Percentiles rank a stretch among this genome's conserved stretches.
Conservation (phyloP, 2,888 invertebrate genomes). For the Limnephilus marmoratus region DNA sequence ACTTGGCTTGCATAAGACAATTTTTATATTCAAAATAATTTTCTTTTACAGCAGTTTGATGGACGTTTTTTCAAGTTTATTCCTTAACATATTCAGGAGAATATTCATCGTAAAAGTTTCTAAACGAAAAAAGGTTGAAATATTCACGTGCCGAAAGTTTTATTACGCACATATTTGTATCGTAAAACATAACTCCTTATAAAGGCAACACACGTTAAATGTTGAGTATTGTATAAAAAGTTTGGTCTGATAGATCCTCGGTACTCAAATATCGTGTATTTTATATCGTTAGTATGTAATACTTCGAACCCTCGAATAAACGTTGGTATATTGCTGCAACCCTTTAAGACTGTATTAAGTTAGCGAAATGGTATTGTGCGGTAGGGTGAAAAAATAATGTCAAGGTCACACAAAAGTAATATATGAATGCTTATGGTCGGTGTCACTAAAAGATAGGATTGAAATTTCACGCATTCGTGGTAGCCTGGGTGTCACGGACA, state of each 20-base stretch:
- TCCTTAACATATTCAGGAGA: slow-evolving; percentile 17
- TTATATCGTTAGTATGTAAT: neutral
- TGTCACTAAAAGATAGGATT: no score
- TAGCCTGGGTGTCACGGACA: no score
- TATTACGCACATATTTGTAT: slow-evolving; percentile 24
- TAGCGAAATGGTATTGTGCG: no score
- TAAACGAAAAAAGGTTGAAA: slow-evolving; percentile 23
- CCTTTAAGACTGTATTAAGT: no score
- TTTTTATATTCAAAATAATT: slow-evolving; percentile 18
- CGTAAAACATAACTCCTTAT: slow-evolving; percentile 7
- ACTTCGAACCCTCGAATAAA: neutral
- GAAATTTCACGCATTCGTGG: no score
- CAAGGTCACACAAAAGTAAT: no score
- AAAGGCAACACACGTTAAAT: slow-evolving; percentile 16
- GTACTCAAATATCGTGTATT: neutral
- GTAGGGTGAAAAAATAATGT: no score
- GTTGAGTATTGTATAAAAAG: slow-evolving; percentile 14
- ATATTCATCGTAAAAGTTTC: slow-evolving; percentile 35
- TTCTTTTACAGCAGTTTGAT: slow-evolving; percentile 17
- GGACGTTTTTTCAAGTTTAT: slow-evolving; percentile 15
- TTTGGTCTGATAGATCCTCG: neutral
- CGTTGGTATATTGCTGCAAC: neutral
- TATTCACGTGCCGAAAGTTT: slow-evolving; percentile 34
- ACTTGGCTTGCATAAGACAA: neutral
- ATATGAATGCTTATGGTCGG: no score